These are phyloP conservation scores for Rallus limicola DNA, from an alignment of 2,113 vertebrate species.

Conservation along the genomic window DNA sequence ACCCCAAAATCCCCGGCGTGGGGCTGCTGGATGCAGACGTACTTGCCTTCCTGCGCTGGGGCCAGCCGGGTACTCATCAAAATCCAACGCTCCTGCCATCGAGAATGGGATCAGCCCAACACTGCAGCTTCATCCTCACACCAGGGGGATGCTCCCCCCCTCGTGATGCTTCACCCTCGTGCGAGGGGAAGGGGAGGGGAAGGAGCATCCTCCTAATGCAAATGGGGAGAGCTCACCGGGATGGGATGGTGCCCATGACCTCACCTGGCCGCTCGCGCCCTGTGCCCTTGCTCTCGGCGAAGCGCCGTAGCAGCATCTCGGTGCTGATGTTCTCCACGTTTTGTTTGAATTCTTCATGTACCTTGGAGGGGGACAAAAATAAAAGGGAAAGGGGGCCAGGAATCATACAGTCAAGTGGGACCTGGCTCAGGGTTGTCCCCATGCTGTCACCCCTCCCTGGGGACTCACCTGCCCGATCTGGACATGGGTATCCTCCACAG, in stretches of 20 bases:
- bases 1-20: neutral
- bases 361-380: constrained; percentile 69
- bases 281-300: constrained; percentile 90
- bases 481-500: constrained; percentile 93
- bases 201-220: no score
- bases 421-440: no score
- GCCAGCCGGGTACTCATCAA: constrained; percentile 83
- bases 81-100: constrained; percentile 81
- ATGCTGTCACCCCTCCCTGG: accelerated
- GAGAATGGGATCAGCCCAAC: neutral
- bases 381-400: no score
- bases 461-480: constrained; percentile 92
- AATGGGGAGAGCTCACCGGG: neutral
- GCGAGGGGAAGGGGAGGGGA: neutral
- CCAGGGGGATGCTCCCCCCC: neutral
- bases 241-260: neutral
- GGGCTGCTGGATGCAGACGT: constrained; percentile 62
- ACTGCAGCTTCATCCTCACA: accelerated
- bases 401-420: no score
- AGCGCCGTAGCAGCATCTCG: constrained; percentile 87
- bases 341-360: constrained; percentile 96
- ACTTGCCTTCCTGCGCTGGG: constrained; percentile 81
- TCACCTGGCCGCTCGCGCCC: constrained; percentile 90
- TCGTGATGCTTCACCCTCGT: neutral
- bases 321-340: constrained; percentile 93